phyloP scores from a whole-genome alignment of 2,113 vertebrate species.

The Ifrita kowaldi region DNA sequence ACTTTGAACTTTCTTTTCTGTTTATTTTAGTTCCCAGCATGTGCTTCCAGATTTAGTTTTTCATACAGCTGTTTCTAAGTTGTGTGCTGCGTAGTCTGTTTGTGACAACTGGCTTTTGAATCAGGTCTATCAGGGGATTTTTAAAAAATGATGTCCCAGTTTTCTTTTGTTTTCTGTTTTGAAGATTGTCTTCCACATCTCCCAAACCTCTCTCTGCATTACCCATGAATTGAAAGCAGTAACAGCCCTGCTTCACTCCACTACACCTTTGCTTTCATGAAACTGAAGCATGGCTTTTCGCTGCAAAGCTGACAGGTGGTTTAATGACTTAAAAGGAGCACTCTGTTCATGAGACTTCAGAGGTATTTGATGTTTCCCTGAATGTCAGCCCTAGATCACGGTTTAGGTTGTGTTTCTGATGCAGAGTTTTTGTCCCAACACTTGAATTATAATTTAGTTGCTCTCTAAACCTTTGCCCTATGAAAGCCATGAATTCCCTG shows the following conservation, averaged over 20 bases:
- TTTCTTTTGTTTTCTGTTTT: not conserved
- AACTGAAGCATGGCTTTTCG: not conserved
- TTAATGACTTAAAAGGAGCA: not conserved
- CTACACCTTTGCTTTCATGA: not conserved
- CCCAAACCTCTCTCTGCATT: not conserved
- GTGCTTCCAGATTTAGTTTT: not conserved
- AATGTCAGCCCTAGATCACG: not conserved
- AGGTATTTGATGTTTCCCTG: not conserved
- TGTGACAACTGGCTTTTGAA: not conserved
- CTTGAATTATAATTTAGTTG: not conserved
- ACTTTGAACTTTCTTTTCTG: not conserved
- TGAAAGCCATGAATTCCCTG: not conserved
- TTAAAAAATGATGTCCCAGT: not conserved
- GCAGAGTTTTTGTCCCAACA: not conserved
- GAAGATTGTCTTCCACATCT: not conserved
- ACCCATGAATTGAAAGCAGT: not conserved
- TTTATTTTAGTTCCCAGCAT: not conserved
- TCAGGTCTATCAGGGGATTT: not conserved
- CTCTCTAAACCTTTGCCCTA: not conserved
- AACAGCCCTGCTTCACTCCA: not conserved
- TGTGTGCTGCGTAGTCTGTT: not conserved
- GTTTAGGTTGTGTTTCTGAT: not conserved
- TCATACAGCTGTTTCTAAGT: not conserved
- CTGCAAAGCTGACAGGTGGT: not conserved
- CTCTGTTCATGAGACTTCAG: accelerated